A percentile compares a stretch with the other conserved stretches of the same genome.
These are phyloP conservation scores for Gymnogyps californianus DNA, from an alignment of 2,113 vertebrate species.

Conservation along the genomic window DNA sequence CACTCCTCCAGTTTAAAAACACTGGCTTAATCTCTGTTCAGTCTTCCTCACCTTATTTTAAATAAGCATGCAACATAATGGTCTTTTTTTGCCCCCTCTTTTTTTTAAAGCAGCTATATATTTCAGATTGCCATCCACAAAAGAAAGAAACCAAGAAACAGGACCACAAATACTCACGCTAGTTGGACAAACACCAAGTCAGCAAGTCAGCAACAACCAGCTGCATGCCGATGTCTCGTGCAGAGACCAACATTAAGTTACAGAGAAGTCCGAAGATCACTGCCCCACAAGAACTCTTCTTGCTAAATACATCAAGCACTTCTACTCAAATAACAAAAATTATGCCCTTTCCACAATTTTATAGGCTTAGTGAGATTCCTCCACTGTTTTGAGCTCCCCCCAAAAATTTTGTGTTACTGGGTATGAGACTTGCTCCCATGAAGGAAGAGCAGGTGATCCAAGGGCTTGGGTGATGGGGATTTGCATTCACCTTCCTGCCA, in stretches of 20 bases:
- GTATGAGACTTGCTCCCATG: background rate
- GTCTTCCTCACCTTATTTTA: background rate
- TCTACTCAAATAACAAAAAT: background rate
- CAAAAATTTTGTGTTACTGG: background rate
- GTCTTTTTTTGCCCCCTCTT: background rate
- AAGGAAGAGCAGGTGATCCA: background rate
- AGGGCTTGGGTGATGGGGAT: background rate
- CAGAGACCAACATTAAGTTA: background rate
- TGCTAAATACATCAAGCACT: background rate
- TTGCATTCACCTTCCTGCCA: background rate
- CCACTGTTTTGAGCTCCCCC: background rate
- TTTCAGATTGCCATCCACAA: background rate
- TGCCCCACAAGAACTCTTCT: background rate
- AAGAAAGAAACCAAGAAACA: background rate
- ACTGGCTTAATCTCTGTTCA: background rate
- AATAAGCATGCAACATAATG: background rate
- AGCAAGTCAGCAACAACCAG: background rate
- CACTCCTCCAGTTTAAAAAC: background rate
- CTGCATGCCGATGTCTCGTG: accelerated
- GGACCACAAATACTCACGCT: background rate
- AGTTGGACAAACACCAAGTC: background rate
- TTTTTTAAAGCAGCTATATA: background rate
- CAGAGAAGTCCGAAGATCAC: accelerated
- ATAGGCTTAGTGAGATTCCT: background rate
- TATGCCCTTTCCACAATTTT: background rate